Percentiles rank a stretch among this genome's conserved stretches.
These are phyloP conservation scores for Zosterops lateralis DNA, from an alignment of 2,113 vertebrate genomes.

Conservation along the genomic window DNA sequence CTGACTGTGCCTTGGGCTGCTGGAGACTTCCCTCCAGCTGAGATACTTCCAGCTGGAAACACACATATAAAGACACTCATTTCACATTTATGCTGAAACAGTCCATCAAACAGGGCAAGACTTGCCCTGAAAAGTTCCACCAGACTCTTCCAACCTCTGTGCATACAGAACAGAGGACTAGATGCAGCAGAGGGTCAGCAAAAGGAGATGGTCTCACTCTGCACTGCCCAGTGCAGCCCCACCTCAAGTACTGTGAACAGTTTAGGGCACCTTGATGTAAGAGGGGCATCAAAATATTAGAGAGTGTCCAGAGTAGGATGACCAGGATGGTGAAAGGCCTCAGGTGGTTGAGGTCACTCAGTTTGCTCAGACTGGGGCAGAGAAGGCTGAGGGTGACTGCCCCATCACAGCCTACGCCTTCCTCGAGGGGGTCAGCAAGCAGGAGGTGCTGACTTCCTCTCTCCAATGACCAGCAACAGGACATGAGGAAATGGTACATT, in stretches of 20 bases:
- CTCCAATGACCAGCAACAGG: rapidly evolving
- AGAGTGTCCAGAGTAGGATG: not conserved
- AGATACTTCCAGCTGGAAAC: constrained; percentile 89
- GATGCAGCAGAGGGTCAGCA: not conserved
- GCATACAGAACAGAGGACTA: not conserved
- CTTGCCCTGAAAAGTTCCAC: not conserved
- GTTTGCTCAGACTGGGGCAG: not conserved
- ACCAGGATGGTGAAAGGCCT: not conserved
- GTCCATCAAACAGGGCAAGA: not conserved
- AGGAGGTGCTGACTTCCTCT: not conserved
- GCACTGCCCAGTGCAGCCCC: not conserved
- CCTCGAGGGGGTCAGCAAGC: rapidly evolving
- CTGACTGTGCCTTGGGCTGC: constrained; percentile 92
- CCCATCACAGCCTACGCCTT: not conserved
- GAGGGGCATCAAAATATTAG: rapidly evolving
- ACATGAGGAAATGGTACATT: not conserved
- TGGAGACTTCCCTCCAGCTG: constrained; percentile 96
- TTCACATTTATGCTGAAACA: not conserved
- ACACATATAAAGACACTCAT: not conserved
- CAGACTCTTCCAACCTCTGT: not conserved
- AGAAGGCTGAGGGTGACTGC: not conserved
- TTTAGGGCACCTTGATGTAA: not conserved
- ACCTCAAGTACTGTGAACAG: not conserved
- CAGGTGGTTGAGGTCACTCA: not conserved
- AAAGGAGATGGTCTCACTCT: not conserved